phyloP scores from a whole-genome alignment of 2,888 invertebrate species.

The Melanotus villosus region DNA sequence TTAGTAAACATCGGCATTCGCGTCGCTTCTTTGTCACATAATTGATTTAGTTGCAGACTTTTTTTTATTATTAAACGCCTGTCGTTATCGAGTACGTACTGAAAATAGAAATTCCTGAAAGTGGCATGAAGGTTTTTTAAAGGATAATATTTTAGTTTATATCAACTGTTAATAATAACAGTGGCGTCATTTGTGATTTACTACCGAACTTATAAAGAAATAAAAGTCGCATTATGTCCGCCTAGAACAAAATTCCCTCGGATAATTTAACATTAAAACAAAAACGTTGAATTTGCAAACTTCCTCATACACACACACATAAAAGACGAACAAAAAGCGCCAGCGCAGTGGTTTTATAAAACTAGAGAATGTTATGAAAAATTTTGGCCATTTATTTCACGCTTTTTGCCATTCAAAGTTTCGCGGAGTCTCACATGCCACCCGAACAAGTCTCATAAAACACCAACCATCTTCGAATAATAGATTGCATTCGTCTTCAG shows the following conservation, averaged over 20 bases:
- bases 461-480: constrained; percentile 44
- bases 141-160: constrained; percentile 10
- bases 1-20: constrained; percentile 47
- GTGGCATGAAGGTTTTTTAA: neutral
- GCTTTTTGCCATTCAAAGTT: constrained; percentile 48
- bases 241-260: constrained; percentile 32
- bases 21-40: constrained; percentile 47
- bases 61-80: constrained; percentile 38
- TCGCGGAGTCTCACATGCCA: constrained; percentile 33
- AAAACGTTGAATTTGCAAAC: constrained; percentile 40
- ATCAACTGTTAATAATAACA: constrained; percentile 26
- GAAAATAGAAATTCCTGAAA: constrained; percentile 38
- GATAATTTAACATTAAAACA: constrained; percentile 44
- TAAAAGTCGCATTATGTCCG: constrained; percentile 33
- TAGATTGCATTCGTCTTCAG: constrained; percentile 47
- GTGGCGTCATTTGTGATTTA: constrained; percentile 26
- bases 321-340: constrained; percentile 35
- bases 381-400: constrained; percentile 45
- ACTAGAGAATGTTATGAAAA: constrained; percentile 45
- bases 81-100: constrained; percentile 29
- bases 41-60: constrained; percentile 46
- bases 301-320: constrained; percentile 39
- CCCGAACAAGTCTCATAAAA: constrained; percentile 44
- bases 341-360: constrained; percentile 37
- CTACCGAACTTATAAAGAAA: constrained; percentile 33